Evolutionary conservation across 2,797 vertebrate species (phyloP).

Genomic region (Telmatherina bonti): DNA sequence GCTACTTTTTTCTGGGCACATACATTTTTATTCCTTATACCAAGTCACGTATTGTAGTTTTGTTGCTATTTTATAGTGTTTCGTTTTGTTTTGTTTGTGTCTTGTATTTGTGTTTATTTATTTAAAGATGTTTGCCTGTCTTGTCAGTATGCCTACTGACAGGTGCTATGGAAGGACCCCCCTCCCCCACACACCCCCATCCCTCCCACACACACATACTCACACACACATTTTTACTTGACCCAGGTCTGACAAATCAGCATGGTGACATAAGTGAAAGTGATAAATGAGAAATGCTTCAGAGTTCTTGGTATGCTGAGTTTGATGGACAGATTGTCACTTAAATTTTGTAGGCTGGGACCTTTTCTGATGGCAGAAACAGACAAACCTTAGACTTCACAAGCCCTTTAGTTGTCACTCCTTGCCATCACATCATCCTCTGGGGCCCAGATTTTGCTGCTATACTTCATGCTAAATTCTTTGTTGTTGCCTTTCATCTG

Average conservation of each 20-base stretch:
- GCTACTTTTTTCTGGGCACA: conserved; percentile 2
- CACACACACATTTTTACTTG: neutral
- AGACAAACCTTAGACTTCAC: conserved; percentile 82
- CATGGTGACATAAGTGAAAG: conserved; percentile 46
- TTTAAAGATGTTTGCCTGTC: conserved; percentile 4
- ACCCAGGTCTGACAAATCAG: conserved; percentile 44
- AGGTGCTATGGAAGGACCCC: conserved; percentile 9
- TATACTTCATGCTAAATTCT: conserved; percentile 81
- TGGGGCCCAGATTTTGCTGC: conserved; percentile 69
- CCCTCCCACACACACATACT: neutral
- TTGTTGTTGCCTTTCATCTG: conserved; percentile 93
- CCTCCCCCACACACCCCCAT: conserved; percentile 4
- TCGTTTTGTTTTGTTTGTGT: conserved; percentile 7
- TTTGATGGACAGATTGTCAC: conserved; percentile 51
- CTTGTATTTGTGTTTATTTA: conserved; percentile 15
- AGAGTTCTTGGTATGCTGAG: conserved; percentile 54
- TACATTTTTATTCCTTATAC: conserved; percentile 16
- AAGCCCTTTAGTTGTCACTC: conserved; percentile 78
- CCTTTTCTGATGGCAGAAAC: conserved; percentile 88
- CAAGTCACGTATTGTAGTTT: neutral
- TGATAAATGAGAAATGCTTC: conserved; percentile 74
- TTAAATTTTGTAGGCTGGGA: conserved; percentile 54
- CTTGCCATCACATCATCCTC: conserved; percentile 86
- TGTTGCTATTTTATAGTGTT: neutral
- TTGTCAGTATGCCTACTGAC: conserved; percentile 38